These are phyloP conservation scores for Tyto alba DNA, from an alignment of 2,113 vertebrate genomes.

Conservation along the genomic window DNA sequence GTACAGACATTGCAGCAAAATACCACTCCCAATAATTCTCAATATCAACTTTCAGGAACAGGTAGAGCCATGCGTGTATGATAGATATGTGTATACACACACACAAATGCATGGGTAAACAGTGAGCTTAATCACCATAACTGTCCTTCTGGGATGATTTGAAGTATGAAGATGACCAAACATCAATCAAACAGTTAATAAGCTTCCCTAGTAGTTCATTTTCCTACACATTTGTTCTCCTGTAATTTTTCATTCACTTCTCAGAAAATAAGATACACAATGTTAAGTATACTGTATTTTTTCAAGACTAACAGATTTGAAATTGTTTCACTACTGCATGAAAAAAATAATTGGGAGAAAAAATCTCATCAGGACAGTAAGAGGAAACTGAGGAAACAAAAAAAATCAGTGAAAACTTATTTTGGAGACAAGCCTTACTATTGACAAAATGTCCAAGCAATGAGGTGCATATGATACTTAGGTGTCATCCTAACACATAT, in stretches of 20 bases:
- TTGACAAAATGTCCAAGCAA: background rate
- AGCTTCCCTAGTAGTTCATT: background rate
- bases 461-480: background rate
- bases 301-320: background rate
- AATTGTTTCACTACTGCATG: background rate
- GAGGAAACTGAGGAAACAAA: background rate
- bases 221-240: background rate
- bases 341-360: background rate
- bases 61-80: background rate
- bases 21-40: background rate
- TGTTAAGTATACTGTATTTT: background rate
- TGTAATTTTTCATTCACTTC: background rate
- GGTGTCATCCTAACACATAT: background rate
- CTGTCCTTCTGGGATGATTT: background rate
- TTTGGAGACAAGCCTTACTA: background rate
- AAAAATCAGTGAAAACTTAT: background rate
- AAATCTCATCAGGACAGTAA: background rate
- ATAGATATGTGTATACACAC: background rate
- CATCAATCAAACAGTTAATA: background rate
- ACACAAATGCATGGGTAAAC: background rate
- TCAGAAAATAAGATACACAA: background rate
- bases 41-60: background rate
- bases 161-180: background rate
- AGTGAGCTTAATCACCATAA: background rate
- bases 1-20: background rate